These are phyloP conservation scores for Ecdyonurus torrentis DNA, from an alignment of 2,888 invertebrate genomes.

Conservation along the genomic window DNA sequence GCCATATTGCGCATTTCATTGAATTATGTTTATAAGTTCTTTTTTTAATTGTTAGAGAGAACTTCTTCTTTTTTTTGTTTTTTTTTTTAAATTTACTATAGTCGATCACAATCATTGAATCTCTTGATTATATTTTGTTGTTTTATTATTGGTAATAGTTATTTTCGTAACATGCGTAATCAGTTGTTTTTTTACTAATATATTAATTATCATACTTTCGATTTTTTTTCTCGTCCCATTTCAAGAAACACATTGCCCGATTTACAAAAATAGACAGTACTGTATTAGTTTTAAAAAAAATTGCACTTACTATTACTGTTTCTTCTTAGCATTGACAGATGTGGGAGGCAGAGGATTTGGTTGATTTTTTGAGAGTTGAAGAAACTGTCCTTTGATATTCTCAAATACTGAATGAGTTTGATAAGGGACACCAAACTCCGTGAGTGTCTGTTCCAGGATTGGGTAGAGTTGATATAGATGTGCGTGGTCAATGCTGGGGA, in stretches of 20 bases:
- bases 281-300: too few relatives aligned
- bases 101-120: too few relatives aligned
- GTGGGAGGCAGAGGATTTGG: conserved; percentile 22
- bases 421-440: conserved; percentile 40
- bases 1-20: not conserved
- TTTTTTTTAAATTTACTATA: too few relatives aligned
- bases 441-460: conserved; percentile 40
- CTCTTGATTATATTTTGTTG: too few relatives aligned
- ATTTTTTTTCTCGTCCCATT: too few relatives aligned
- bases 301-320: not conserved
- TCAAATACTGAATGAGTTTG: conserved; percentile 32
- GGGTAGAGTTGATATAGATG: conserved; percentile 48
- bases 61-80: too few relatives aligned
- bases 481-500: conserved; percentile 64
- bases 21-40: not conserved
- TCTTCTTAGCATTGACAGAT: not conserved
- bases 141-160: too few relatives aligned
- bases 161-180: too few relatives aligned
- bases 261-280: too few relatives aligned
- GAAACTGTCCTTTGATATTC: conserved; percentile 47
- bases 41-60: not conserved
- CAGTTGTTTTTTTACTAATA: too few relatives aligned
- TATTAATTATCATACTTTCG: too few relatives aligned
- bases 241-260: too few relatives aligned
- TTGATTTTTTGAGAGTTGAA: conserved; percentile 33